These are phyloP conservation scores for Paradoxurus hermaphroditus DNA, from an alignment of 2,113 vertebrate genomes.

Conservation along the genomic window DNA sequence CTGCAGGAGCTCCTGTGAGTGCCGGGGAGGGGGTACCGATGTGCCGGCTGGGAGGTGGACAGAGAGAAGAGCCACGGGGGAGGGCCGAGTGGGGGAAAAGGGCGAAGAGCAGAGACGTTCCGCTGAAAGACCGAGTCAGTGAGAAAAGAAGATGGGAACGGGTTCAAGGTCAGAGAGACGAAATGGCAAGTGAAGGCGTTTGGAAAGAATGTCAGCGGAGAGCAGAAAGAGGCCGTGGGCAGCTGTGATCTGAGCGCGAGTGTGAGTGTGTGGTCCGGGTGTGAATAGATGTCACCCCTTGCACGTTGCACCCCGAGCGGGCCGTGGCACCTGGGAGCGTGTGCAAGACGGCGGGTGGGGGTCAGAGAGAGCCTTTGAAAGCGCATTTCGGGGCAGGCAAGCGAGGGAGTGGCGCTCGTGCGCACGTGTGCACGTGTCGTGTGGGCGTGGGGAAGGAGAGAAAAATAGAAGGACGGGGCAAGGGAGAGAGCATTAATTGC, in stretches of 20 bases:
- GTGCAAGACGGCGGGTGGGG: neutral
- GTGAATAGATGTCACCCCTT: neutral
- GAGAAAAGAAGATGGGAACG: neutral
- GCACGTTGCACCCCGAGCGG: neutral
- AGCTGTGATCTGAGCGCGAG: neutral
- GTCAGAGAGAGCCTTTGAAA: neutral
- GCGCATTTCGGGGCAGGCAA: neutral
- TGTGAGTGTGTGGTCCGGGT: fast-evolving
- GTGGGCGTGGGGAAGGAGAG: neutral
- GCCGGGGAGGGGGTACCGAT: fast-evolving
- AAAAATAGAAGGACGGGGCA: neutral
- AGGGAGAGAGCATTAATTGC: neutral
- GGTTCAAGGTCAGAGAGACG: neutral
- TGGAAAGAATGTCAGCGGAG: neutral
- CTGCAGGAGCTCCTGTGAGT: neutral
- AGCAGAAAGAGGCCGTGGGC: neutral
- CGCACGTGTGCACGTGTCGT: fast-evolving
- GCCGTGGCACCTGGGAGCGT: neutral
- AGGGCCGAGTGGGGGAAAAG: too few relatives aligned
- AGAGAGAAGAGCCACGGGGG: neutral
- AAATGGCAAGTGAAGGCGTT: neutral
- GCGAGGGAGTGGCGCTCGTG: neutral
- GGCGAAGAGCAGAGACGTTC: neutral
- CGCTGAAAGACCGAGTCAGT: neutral
- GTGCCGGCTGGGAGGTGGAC: neutral